Percentiles rank a stretch among this genome's conserved stretches.
Conservation (phyloP, 2,888 invertebrate species). For the Parascotia fuliginaria region DNA sequence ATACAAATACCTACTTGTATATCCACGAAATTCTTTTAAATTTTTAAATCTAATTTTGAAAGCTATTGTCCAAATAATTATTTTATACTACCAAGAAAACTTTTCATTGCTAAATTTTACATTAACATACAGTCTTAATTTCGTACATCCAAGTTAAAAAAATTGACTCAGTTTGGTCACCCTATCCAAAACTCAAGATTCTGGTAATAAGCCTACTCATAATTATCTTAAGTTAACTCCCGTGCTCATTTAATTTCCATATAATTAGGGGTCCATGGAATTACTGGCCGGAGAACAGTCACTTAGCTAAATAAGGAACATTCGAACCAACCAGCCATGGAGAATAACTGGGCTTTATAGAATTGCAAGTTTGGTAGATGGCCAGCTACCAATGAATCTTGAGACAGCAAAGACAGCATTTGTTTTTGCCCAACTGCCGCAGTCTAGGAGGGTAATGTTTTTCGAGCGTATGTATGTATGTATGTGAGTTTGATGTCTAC, state of each 20-base stretch:
- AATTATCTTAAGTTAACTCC: conserved; percentile 24
- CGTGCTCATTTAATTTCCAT: conserved; percentile 34
- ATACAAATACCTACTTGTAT: too few species aligned
- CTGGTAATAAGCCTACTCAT: conserved; percentile 10
- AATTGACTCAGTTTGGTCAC: neutral
- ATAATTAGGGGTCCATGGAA: conserved; percentile 34
- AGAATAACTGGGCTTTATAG: conserved; percentile 18
- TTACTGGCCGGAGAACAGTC: conserved; percentile 24
- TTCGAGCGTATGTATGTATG: too few species aligned
- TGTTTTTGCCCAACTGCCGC: too few species aligned
- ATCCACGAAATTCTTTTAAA: too few species aligned
- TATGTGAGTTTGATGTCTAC: too few species aligned
- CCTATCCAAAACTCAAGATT: conserved; percentile 8
- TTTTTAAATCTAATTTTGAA: too few species aligned
- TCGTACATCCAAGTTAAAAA: too few species aligned
- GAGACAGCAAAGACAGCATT: neutral
- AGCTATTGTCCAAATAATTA: too few species aligned
- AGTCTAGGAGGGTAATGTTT: too few species aligned
- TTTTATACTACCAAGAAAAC: too few species aligned
- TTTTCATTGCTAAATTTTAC: too few species aligned
- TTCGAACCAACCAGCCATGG: conserved; percentile 24
- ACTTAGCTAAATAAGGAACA: conserved; percentile 36
- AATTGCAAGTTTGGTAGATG: neutral
- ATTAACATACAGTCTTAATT: too few species aligned
- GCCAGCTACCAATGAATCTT: neutral